phyloP scores from a whole-genome alignment of 2,888 invertebrate species.

The Agrilus cyanescens region DNA sequence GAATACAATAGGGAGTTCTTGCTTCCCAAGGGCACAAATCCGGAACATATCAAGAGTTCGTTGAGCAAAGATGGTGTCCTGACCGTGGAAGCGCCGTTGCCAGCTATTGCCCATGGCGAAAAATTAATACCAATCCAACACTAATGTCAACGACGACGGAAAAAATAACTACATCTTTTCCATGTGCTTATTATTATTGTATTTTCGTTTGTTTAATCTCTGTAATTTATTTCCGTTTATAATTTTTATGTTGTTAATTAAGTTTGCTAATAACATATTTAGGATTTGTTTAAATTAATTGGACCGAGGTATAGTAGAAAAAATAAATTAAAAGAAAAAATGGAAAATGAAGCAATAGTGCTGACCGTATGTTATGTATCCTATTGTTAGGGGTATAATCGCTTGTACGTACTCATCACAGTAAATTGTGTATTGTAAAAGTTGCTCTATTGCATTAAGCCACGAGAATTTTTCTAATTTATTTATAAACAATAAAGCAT shows the following conservation, averaged over 20 bases:
- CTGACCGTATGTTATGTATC: no score
- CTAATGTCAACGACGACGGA: slow-evolving; percentile 25
- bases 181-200: slow-evolving; percentile 7
- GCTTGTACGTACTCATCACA: slow-evolving; percentile 10
- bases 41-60: slow-evolving; percentile 90
- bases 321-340: no score
- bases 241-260: slow-evolving; percentile 5
- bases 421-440: slow-evolving; percentile 12
- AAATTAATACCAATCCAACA: slow-evolving; percentile 74
- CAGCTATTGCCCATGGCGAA: slow-evolving; percentile 70
- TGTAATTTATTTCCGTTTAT: slow-evolving; percentile 9
- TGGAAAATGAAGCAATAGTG: no score
- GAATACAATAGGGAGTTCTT: slow-evolving; percentile 97
- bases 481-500: slow-evolving; percentile 33
- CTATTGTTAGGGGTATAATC: slow-evolving; percentile 4
- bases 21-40: slow-evolving; percentile 92
- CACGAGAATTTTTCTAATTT: slow-evolving; percentile 30
- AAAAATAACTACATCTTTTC: slow-evolving; percentile 4
- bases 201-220: slow-evolving; percentile 7
- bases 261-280: slow-evolving; percentile 5
- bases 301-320: no score
- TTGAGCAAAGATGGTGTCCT: slow-evolving; percentile 93
- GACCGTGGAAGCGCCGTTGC: slow-evolving; percentile 93
- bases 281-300: no score
- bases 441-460: not conserved